phyloP scores from a whole-genome alignment of 2,888 invertebrate genomes.

The Eubasilissa splendida region DNA sequence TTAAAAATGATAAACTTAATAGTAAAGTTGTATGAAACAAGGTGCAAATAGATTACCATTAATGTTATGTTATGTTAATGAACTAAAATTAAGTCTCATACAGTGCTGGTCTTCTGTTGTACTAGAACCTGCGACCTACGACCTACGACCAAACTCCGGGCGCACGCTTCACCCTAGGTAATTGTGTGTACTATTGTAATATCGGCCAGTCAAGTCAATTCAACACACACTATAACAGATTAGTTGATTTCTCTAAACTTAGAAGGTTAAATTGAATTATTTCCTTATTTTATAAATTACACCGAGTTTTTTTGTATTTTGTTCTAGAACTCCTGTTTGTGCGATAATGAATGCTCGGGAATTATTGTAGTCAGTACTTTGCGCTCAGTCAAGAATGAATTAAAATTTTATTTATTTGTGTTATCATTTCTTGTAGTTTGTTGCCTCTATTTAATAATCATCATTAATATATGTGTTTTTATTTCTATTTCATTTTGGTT shows the following conservation, averaged over 20 bases:
- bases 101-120: neutral
- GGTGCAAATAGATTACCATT: conserved; percentile 44
- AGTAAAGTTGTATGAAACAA: conserved; percentile 17
- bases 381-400: conserved; percentile 48
- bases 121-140: neutral
- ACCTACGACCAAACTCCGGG: conserved; percentile 10
- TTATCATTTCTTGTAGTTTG: conserved; percentile 66
- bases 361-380: conserved; percentile 45
- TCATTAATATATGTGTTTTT: conserved; percentile 76
- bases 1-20: conserved; percentile 20
- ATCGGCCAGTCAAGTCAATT: conserved; percentile 1
- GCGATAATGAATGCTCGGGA: neutral
- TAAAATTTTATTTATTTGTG: conserved; percentile 58
- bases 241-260: too few relatives aligned
- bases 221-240: too few relatives aligned
- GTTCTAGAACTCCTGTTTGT: neutral
- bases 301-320: neutral
- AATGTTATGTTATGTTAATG: conserved; percentile 26
- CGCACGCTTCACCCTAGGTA: neutral
- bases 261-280: neutral
- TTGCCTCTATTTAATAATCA: conserved; percentile 75
- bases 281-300: neutral
- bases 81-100: neutral
- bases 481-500: conserved; percentile 67
- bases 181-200: conserved; percentile 5